Percentiles rank a stretch among this genome's conserved stretches.
These are phyloP conservation scores for Tympanoctomys barrerae DNA, from an alignment of 2,797 vertebrate genomes.

Conservation along the genomic window DNA sequence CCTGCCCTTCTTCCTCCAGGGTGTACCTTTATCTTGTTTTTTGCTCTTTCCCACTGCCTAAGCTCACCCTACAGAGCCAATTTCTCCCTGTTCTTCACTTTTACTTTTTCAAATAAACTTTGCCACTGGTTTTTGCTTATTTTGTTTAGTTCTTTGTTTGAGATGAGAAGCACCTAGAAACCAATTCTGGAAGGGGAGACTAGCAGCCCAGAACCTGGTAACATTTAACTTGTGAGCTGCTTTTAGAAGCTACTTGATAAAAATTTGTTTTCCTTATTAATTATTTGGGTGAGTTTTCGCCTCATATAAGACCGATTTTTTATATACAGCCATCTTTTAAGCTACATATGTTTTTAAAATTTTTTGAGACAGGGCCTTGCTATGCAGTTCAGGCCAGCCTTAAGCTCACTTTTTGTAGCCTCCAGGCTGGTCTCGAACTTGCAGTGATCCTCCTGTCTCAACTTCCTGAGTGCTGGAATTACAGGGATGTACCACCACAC, in stretches of 20 bases:
- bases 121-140: background rate
- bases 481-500: too few relatives aligned
- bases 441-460: too few relatives aligned
- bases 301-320: background rate
- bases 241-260: background rate
- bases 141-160: background rate
- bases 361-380: too few relatives aligned
- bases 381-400: too few relatives aligned
- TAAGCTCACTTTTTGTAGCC: too few relatives aligned
- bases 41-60: background rate
- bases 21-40: background rate
- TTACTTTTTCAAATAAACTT: background rate
- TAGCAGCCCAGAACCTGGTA: background rate
- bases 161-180: background rate
- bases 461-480: too few relatives aligned
- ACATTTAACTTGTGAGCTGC: background rate
- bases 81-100: background rate
- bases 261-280: background rate
- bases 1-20: background rate
- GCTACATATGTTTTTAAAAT: background rate
- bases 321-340: background rate
- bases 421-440: too few relatives aligned
- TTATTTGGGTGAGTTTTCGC: constrained; percentile 31
- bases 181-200: background rate
- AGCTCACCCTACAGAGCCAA: background rate